Percentiles rank a stretch among this genome's conserved stretches.
phyloP scores from a whole-genome alignment of 2,797 vertebrate species.

The Rhynchotus rufescens region DNA sequence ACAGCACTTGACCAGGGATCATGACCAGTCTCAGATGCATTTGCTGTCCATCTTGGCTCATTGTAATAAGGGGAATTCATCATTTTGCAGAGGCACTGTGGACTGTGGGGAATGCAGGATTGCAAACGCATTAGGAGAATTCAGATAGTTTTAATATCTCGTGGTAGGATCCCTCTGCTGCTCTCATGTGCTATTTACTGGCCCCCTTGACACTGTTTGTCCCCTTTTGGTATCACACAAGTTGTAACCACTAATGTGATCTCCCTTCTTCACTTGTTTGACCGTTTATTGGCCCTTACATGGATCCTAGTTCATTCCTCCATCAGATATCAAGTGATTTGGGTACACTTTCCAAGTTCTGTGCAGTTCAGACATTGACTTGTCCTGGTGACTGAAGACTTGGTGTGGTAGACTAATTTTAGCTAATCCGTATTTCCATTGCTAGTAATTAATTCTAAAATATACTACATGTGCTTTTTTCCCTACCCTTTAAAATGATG shows the following conservation, averaged over 20 bases:
- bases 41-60: neutral
- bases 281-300: accelerated
- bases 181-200: neutral
- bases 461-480: neutral
- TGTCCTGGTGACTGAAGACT: neutral
- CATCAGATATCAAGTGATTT: neutral
- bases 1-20: neutral
- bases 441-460: neutral
- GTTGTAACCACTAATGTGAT: neutral
- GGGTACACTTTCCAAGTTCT: neutral
- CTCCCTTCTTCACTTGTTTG: neutral
- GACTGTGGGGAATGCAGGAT: neutral
- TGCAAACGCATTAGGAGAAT: neutral
- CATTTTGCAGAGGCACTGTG: neutral
- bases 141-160: neutral
- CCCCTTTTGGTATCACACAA: neutral
- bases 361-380: neutral
- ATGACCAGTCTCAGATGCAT: neutral
- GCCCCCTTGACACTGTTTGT: neutral
- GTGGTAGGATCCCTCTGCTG: neutral
- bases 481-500: neutral
- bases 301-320: neutral
- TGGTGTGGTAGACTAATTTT: neutral
- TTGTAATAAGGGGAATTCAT: neutral
- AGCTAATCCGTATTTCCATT: neutral